phyloP scores from a whole-genome alignment of 1,140 invertebrate genomes.

The Zophobas atratus region DNA sequence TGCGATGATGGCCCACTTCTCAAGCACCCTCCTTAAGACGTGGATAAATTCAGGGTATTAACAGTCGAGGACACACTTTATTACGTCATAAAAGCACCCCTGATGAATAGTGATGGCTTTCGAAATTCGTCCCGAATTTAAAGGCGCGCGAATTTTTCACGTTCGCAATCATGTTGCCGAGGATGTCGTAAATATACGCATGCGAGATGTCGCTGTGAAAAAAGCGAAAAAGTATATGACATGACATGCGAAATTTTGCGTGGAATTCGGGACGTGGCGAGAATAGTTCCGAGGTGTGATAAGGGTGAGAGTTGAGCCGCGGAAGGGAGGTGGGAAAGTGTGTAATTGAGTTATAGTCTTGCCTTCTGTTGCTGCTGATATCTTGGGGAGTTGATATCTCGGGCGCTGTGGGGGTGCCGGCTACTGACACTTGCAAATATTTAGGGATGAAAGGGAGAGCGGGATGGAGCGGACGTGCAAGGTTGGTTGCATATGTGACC shows the following conservation, averaged over 20 bases:
- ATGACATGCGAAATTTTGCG: constrained; percentile 24
- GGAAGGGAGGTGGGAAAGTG: constrained; percentile 59
- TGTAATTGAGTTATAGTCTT: constrained; percentile 65
- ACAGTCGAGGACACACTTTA: constrained; percentile 39
- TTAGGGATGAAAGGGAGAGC: not conserved
- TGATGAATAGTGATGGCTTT: constrained; percentile 19
- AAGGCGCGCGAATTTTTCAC: constrained; percentile 26
- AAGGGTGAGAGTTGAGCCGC: constrained; percentile 49
- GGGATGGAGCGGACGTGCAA: too few relatives aligned
- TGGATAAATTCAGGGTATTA: constrained; percentile 50
- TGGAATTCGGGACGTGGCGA: constrained; percentile 18
- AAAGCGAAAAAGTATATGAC: too few relatives aligned
- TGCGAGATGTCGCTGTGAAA: too few relatives aligned
- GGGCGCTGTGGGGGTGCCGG: constrained; percentile 33
- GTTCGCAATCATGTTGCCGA: too few relatives aligned
- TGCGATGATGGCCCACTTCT: constrained; percentile 53
- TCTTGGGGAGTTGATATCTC: constrained; percentile 54
- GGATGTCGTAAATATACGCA: too few relatives aligned
- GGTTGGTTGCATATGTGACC: too few relatives aligned
- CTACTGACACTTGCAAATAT: constrained; percentile 49
- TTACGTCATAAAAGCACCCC: constrained; percentile 32
- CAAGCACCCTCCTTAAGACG: constrained; percentile 45
- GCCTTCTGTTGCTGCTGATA: constrained; percentile 62
- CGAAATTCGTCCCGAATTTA: constrained; percentile 35
- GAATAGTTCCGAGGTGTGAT: constrained; percentile 41